phyloP scores from a whole-genome alignment of 2,113 vertebrate genomes.

The Tachycineta bicolor region DNA sequence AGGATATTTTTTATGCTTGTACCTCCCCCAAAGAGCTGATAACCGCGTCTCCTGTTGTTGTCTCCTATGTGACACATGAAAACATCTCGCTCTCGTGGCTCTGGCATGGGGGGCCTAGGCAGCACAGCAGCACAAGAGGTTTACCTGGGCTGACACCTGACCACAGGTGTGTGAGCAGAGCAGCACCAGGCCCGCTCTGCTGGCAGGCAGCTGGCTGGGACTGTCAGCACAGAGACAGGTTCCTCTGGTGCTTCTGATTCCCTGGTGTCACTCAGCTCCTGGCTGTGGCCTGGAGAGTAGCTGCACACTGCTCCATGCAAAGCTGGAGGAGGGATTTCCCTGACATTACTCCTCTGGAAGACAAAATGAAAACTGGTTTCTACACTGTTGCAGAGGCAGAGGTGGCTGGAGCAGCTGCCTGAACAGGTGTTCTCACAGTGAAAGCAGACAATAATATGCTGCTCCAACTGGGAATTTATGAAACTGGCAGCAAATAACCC shows the following conservation, averaged over 20 bases:
- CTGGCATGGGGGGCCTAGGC: background rate
- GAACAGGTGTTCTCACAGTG: background rate
- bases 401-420: background rate
- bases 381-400: background rate
- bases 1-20: accelerated
- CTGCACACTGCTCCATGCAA: background rate
- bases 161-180: background rate
- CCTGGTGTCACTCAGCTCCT: background rate
- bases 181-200: background rate
- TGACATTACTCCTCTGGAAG: background rate
- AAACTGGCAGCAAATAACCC: background rate
- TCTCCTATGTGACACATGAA: accelerated
- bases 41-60: background rate
- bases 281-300: background rate
- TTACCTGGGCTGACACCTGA: background rate
- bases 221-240: background rate
- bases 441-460: background rate
- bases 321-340: background rate
- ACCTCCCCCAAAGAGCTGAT: background rate
- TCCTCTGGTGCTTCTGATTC: background rate
- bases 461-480: background rate
- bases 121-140: background rate
- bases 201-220: background rate
- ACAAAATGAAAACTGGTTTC: background rate
- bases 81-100: background rate